These are phyloP conservation scores for Syngnathus typhle DNA, from an alignment of 2,113 vertebrate species.

Conservation along the genomic window DNA sequence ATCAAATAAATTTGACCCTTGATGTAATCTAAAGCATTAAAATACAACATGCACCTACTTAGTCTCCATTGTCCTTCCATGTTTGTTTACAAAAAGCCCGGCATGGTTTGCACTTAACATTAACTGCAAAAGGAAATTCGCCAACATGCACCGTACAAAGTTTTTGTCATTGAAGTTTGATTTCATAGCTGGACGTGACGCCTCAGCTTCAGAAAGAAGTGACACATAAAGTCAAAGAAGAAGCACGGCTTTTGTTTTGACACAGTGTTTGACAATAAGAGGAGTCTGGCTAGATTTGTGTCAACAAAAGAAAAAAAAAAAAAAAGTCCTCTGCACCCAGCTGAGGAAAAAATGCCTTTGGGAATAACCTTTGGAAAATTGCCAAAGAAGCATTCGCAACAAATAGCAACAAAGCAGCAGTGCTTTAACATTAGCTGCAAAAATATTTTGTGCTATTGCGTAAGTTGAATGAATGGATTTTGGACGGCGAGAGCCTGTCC, in stretches of 20 bases:
- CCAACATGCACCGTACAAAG: neutral
- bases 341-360: slow-evolving; percentile 6
- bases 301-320: neutral
- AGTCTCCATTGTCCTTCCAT: too few relatives aligned
- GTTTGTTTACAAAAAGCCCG: neutral
- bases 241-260: neutral
- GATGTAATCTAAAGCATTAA: too few relatives aligned
- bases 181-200: neutral
- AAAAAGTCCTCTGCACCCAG: slow-evolving; percentile 2
- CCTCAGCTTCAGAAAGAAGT: neutral
- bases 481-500: neutral
- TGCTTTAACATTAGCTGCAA: neutral
- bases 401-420: too few relatives aligned
- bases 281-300: slow-evolving; percentile 9
- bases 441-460: too few relatives aligned
- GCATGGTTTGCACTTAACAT: neutral
- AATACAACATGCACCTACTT: too few relatives aligned
- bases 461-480: neutral
- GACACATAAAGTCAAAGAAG: neutral
- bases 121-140: neutral
- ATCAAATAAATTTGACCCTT: too few relatives aligned
- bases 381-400: slow-evolving; percentile 2
- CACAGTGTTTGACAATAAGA: neutral
- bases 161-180: neutral
- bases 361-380: slow-evolving; percentile 14